These are phyloP conservation scores for Lasiurus borealis DNA, from an alignment of 2,113 vertebrate genomes.

Conservation along the genomic window DNA sequence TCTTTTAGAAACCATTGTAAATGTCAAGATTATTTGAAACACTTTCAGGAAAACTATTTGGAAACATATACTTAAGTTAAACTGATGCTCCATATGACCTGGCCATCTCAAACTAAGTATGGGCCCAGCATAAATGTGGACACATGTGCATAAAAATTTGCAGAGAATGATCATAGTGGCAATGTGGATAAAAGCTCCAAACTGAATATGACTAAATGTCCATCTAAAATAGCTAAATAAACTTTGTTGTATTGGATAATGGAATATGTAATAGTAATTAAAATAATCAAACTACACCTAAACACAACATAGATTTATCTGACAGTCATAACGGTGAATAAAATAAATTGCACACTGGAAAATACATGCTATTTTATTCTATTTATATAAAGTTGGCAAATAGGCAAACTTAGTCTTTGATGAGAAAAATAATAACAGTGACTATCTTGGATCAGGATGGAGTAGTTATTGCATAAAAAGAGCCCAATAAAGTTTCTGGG, in stretches of 20 bases:
- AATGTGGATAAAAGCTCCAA: background rate
- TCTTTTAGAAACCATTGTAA: background rate
- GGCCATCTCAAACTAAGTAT: background rate
- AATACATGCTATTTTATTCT: background rate
- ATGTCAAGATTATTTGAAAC: background rate
- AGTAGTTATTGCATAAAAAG: background rate
- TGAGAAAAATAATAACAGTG: background rate
- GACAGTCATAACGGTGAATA: background rate
- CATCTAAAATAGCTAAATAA: background rate
- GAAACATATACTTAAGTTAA: background rate
- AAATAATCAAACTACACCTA: background rate
- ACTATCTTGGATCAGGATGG: background rate
- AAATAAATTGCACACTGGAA: background rate
- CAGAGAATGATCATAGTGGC: background rate
- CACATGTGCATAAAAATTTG: background rate
- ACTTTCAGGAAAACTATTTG: background rate
- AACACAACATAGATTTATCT: background rate
- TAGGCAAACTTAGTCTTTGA: background rate
- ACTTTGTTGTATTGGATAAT: background rate
- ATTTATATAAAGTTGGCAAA: background rate
- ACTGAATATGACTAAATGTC: background rate
- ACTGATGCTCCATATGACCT: background rate
- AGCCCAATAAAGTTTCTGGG: background rate
- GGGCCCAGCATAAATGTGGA: background rate
- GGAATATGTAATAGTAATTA: background rate